A percentile compares a stretch with the other conserved stretches of the same genome.
Conservation (phyloP, 2,888 invertebrate genomes). For the Brenthis ino region DNA sequence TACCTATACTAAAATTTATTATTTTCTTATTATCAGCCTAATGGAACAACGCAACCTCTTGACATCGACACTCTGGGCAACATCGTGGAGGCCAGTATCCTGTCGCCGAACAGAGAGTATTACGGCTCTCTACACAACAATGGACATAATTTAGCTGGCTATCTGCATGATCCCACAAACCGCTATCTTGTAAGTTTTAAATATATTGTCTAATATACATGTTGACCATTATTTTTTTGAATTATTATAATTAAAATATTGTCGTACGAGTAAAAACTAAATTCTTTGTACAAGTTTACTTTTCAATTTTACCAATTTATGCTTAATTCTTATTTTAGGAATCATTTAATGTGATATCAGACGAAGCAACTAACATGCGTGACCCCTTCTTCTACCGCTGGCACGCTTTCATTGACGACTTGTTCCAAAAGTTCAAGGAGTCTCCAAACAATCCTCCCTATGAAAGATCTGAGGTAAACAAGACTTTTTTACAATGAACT, state of each 20-base stretch:
- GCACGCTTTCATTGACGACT: constrained; percentile 89
- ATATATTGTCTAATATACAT: too few species aligned
- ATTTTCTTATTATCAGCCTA: constrained; percentile 56
- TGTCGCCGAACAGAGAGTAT: constrained; percentile 83
- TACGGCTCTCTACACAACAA: constrained; percentile 89
- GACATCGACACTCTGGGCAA: constrained; percentile 88
- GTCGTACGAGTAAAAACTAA: too few species aligned
- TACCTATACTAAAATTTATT: not conserved
- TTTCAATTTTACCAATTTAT: not conserved
- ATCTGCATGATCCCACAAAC: constrained; percentile 88
- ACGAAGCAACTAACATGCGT: constrained; percentile 91
- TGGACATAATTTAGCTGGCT: constrained; percentile 87
- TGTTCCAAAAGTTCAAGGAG: constrained; percentile 88
- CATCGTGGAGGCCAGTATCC: constrained; percentile 85
- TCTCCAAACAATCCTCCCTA: constrained; percentile 65
- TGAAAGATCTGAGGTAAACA: constrained; percentile 63
- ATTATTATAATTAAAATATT: too few species aligned
- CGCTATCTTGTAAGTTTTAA: constrained; percentile 83
- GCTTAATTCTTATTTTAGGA: constrained; percentile 78
- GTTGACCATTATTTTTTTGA: too few species aligned
- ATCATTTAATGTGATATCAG: constrained; percentile 89
- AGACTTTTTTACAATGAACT: not conserved
- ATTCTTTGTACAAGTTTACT: too few species aligned
- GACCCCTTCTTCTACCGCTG: constrained; percentile 94
- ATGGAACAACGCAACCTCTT: constrained; percentile 75